Evolutionary conservation across 2,113 vertebrate genomes (phyloP), one percentile per base, ranked within the genome.

Genomic region (Platysteira castanea): DNA sequence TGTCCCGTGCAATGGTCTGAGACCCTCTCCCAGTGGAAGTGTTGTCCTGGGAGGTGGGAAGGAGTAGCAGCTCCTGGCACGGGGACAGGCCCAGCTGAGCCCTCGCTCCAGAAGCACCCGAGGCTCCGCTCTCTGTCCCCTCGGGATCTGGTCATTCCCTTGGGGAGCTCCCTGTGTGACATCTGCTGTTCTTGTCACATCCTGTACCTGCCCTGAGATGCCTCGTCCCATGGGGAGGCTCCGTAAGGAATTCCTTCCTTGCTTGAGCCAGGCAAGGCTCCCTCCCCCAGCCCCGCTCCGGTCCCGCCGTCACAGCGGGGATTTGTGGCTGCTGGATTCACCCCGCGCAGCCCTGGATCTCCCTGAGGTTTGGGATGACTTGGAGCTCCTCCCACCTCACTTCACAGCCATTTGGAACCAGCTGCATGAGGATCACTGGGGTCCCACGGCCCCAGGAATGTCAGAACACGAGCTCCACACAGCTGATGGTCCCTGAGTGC

Each of bases 251-350:
- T 63, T 26, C 23, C 33, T 27, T 15, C 78, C 65, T 9, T 7
- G 35, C 35, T 24, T 7, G 24, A 11, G 35, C 35, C 23, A 2
- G 42, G 12, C 64, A 10, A 16, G 22, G 6, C 75, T 22, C 13
- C 28, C 53, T 44, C 12, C 3, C 44, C 0, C 10, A 16, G 13
- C 27, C 6, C 26, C 1, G 0, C 3, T 14, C 47, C 0, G 2
- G 22, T 28, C 35, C 60, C 18, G 2, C 7, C 2, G 0, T 2
- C 5, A 0, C 52, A 16, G 8, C 2, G 0, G 52, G 23, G 39
- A 24, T 18, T 12, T 19, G 21, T 15, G 6, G 37, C 0, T 53
- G 2, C 2, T 70, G 69, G 33, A 5, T 8, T 65, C 23, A 2
- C 23, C 1, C 59, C 73, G 81, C 71, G 5, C 41, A 39, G 0